Evolutionary conservation across 1,140 invertebrate genomes (phyloP).

Genomic region (Episyrphus balteatus): DNA sequence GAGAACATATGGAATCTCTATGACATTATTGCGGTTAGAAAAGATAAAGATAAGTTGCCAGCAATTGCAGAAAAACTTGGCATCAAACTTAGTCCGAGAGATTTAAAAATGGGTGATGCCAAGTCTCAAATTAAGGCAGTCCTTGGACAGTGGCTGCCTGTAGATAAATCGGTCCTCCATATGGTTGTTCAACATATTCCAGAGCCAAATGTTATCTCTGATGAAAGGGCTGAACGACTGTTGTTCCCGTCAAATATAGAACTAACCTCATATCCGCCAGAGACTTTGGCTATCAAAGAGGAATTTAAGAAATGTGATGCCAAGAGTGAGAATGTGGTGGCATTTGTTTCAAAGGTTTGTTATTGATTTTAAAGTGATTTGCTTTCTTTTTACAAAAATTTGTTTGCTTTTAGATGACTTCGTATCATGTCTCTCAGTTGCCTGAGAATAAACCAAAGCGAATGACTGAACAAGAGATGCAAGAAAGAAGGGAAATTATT

Average conservation of each 20-base stretch:
- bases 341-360: conserved; percentile 94
- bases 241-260: conserved; percentile 57
- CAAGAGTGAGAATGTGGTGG: conserved; percentile 61
- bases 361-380: background rate
- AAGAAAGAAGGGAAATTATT: conserved; percentile 54
- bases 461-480: conserved; percentile 66
- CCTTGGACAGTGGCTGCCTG: conserved; percentile 79
- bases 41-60: conserved; percentile 72
- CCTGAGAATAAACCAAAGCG: conserved; percentile 62
- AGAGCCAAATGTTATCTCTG: conserved; percentile 62
- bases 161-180: conserved; percentile 66
- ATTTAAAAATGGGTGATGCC: conserved; percentile 66
- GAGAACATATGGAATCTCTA: conserved; percentile 92
- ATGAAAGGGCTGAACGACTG: conserved; percentile 63
- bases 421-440: conserved; percentile 54
- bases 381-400: background rate
- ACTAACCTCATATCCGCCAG: conserved; percentile 55
- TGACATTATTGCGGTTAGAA: conserved; percentile 63
- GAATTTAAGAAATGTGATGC: conserved; percentile 63
- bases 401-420: conserved; percentile 15
- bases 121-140: conserved; percentile 70
- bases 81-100: conserved; percentile 64
- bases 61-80: conserved; percentile 72
- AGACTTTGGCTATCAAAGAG: conserved; percentile 63
- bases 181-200: conserved; percentile 75